These are phyloP conservation scores for Mastomys coucha DNA, from an alignment of 2,113 vertebrate species.

Conservation along the genomic window DNA sequence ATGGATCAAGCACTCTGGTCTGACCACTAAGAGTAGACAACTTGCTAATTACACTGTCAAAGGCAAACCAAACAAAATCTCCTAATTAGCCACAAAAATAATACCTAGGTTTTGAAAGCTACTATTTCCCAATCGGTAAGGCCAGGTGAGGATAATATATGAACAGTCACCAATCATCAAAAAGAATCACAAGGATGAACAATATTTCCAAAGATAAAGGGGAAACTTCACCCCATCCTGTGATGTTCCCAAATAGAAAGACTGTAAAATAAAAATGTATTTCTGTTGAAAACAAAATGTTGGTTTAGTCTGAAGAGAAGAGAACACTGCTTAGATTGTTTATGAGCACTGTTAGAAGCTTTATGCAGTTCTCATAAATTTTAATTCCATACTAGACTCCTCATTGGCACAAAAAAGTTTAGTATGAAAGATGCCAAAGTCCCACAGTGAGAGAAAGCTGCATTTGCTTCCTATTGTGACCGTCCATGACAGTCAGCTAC, in stretches of 20 bases:
- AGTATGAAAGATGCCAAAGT: slow-evolving; percentile 23
- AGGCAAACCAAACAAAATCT: slow-evolving; percentile 25
- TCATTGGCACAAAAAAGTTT: slow-evolving; percentile 48
- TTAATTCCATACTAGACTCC: slow-evolving; percentile 45
- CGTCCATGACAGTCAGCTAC: not conserved
- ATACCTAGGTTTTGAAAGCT: not conserved
- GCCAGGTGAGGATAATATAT: not conserved
- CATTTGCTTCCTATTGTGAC: not conserved
- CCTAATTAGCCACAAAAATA: not conserved
- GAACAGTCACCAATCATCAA: not conserved
- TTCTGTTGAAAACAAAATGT: slow-evolving; percentile 62
- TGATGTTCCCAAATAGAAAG: slow-evolving; percentile 44
- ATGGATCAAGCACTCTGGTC: slow-evolving; percentile 8
- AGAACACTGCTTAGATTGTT: slow-evolving; percentile 68
- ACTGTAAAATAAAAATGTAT: slow-evolving; percentile 54
- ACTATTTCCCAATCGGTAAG: not conserved
- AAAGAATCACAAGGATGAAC: not conserved
- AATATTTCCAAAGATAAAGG: not conserved
- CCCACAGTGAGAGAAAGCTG: slow-evolving; percentile 5
- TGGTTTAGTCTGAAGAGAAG: slow-evolving; percentile 64
- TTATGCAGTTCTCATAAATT: slow-evolving; percentile 53
- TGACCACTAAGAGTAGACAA: not conserved
- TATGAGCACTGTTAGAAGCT: slow-evolving; percentile 53
- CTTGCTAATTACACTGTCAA: slow-evolving; percentile 49
- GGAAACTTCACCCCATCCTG: not conserved